Evolutionary conservation across 2,888 invertebrate species (phyloP).

Genomic region (Deilephila porcellus): DNA sequence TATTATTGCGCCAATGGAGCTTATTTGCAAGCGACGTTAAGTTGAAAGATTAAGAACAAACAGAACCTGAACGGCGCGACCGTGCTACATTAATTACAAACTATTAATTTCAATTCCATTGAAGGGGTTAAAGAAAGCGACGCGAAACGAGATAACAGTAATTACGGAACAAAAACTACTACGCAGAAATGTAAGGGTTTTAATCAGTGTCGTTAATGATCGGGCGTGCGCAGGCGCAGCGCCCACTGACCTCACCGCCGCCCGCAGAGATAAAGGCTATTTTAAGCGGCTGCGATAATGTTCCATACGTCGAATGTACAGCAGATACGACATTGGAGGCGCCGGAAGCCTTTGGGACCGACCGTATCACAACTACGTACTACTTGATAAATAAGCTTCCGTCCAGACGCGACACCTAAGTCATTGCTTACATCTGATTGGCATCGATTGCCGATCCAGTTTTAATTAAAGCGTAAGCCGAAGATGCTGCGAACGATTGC

Average conservation of each 20-base stretch:
- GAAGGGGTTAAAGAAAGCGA: conserved; percentile 40
- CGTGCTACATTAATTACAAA: not conserved
- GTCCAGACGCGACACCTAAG: conserved; percentile 6
- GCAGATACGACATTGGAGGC: conserved; percentile 73
- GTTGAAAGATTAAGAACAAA: conserved; percentile 25
- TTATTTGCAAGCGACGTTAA: conserved; percentile 16
- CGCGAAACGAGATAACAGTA: conserved; percentile 48
- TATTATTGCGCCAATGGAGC: conserved; percentile 20
- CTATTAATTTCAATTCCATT: conserved; percentile 38
- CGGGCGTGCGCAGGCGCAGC: conserved; percentile 68
- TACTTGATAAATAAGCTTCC: conserved; percentile 34
- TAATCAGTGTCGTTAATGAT: conserved; percentile 73
- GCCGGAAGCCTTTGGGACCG: conserved; percentile 66
- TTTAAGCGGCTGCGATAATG: conserved; percentile 77
- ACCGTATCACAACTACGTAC: conserved; percentile 53
- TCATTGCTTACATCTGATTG: conserved; percentile 22
- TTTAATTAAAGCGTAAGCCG: conserved; percentile 5
- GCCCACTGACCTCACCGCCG: conserved; percentile 80
- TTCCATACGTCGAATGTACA: conserved; percentile 72
- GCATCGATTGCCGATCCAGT: not conserved
- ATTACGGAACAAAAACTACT: conserved; percentile 58
- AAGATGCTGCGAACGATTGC: not conserved
- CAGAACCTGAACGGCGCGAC: not conserved
- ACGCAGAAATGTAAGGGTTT: conserved; percentile 60
- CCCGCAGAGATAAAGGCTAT: conserved; percentile 81